Base-by-base conservation (phyloP, 2,113 vertebrate genomes). In the Taurulus bubalis region DNA sequence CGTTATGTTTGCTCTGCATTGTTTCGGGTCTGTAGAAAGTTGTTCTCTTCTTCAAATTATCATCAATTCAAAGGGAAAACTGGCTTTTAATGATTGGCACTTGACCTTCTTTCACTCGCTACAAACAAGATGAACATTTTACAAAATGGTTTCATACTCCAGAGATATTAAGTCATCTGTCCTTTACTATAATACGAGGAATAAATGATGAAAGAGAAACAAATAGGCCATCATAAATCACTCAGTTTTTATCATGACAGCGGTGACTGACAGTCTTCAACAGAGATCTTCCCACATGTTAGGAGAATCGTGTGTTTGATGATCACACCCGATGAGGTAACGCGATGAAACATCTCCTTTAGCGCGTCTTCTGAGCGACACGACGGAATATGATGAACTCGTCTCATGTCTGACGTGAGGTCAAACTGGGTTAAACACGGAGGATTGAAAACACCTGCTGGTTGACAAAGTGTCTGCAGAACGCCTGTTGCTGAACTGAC, bases 221-320 rank as follows among this genome's bases (percentile, higher is more conserved):
- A 65, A 80, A 70, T 42, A 45, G 3, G 22, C 1, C 2, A 1
- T 22, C 24, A 62, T 49, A 34, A 77, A 71, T 55, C 49, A 67
- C 64, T 60, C 36, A 32, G 32, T 71, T 20, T 55, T 24, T 65
- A 56, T 62, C 32, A 11, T 76, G 85, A 91, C 85, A 85, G 82
- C 71, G 75, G 58, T 91, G 89, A 94, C 60, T 90, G 91, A 91
- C 92, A 85, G 63, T 71, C 76, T 77, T 76, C 70, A 28, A 64
- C 74, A 55, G 70, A 42, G 40, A 40, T 70, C 77, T 42, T 71
- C 69, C 42, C 28, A 67, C 81, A 71, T 64, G 72, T 80, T 71
- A 59, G n/a, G 28, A 56, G 53, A 56, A 51, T 51, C 45, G 51
- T 58, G 51, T 12, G 64, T 87, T 87, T 91, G 91, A 92, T 89